Percentiles rank a stretch among this genome's conserved stretches.
Evolutionary conservation across 1,140 invertebrate species (phyloP).

Genomic region (Wiebesia pumilae): DNA sequence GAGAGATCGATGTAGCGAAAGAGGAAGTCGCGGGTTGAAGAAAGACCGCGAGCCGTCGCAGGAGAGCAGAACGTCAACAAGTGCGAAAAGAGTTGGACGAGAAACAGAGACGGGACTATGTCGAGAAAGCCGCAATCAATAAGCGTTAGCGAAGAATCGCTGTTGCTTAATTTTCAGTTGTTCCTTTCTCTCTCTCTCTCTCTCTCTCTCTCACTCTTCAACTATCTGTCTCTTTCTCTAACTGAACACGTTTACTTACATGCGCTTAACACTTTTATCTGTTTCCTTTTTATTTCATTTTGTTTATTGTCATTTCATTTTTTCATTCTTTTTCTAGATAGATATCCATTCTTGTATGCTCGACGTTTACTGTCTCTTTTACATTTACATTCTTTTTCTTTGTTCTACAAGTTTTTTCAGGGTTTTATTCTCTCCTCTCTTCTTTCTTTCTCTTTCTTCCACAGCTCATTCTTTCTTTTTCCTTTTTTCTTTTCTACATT

Average conservation of each 20-base stretch:
- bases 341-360: neutral
- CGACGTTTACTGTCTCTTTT: neutral
- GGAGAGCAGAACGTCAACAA: slow-evolving; percentile 53
- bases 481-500: neutral
- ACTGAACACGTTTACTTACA: neutral
- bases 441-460: neutral
- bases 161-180: neutral
- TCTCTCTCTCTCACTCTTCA: neutral
- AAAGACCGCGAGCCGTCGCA: slow-evolving; percentile 37
- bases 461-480: neutral
- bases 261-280: slow-evolving; percentile 7
- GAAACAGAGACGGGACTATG: slow-evolving; percentile 43
- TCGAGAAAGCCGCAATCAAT: slow-evolving; percentile 60
- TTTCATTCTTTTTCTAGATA: neutral
- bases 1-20: slow-evolving; percentile 39
- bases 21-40: slow-evolving; percentile 36
- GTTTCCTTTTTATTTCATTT: neutral
- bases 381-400: neutral
- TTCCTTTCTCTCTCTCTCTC: neutral
- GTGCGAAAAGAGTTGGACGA: slow-evolving; percentile 58
- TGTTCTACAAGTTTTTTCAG: neutral
- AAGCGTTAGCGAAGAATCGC: slow-evolving; percentile 56
- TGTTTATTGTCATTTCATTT: neutral
- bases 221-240: neutral
- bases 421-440: neutral